Percentiles rank a stretch among this genome's conserved stretches.
phyloP scores from a whole-genome alignment of 2,888 invertebrate species.

The Torymus texanus region DNA sequence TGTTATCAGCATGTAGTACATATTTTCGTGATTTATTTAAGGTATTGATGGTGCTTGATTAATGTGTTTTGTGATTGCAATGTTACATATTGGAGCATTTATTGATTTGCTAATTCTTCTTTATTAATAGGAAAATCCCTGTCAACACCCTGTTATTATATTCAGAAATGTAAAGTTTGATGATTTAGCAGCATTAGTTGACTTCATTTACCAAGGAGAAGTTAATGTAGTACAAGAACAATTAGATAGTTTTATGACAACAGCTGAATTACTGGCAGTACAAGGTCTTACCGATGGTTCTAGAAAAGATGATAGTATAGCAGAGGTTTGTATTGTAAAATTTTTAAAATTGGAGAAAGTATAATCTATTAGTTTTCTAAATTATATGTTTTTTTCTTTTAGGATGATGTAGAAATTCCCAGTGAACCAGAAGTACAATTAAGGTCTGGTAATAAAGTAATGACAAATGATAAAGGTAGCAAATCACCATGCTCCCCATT shows the following conservation, averaged over 20 bases:
- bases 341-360: neutral
- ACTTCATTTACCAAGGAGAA: constrained; percentile 90
- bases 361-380: neutral
- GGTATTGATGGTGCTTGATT: constrained; percentile 63
- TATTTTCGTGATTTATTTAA: constrained; percentile 81
- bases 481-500: constrained; percentile 71
- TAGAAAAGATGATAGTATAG: constrained; percentile 56
- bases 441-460: constrained; percentile 69
- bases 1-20: constrained; percentile 88
- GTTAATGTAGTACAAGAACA: constrained; percentile 89
- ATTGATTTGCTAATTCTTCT: constrained; percentile 7
- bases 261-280: constrained; percentile 85
- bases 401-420: constrained; percentile 73
- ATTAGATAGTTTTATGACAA: constrained; percentile 85
- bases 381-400: constrained; percentile 14
- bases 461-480: constrained; percentile 68
- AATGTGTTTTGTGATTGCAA: constrained; percentile 1
- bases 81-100: neutral
- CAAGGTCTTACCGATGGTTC: constrained; percentile 83
- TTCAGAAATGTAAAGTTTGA: constrained; percentile 87
- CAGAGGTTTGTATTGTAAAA: constrained; percentile 50
- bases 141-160: constrained; percentile 88
- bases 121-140: constrained; percentile 84
- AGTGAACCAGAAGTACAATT: constrained; percentile 74
- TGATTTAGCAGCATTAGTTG: constrained; percentile 86